Evolutionary conservation across 2,113 vertebrate species (phyloP).

Genomic region (Psephotus haematonotus): DNA sequence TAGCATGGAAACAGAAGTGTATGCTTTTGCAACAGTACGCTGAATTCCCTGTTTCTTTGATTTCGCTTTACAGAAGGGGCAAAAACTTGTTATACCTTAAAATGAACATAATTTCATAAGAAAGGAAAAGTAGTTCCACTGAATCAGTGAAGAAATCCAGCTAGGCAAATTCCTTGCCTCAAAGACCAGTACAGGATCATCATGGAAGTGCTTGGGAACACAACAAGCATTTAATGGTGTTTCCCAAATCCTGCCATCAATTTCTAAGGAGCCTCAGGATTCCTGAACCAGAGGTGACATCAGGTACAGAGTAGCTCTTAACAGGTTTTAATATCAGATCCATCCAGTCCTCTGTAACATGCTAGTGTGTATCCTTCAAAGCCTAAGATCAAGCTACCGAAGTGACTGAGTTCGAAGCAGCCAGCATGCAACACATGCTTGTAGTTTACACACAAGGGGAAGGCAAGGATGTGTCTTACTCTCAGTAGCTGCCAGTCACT

Average conservation of each 20-base stretch:
- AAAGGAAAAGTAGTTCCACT: background rate
- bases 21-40: background rate
- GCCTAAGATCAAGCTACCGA: background rate
- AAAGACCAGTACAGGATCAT: background rate
- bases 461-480: slow-evolving; percentile 70
- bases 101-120: background rate
- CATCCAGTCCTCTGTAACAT: accelerated
- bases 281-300: background rate
- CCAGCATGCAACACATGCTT: accelerated
- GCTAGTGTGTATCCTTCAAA: background rate
- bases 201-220: background rate
- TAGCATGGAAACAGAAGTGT: background rate
- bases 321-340: background rate
- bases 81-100: background rate
- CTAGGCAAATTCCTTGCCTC: background rate
- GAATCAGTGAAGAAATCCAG: background rate
- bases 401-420: accelerated
- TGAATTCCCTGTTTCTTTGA: background rate
- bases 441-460: accelerated
- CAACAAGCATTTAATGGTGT: background rate
- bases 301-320: accelerated
- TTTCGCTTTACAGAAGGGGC: background rate
- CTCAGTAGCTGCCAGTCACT: slow-evolving; percentile 95
- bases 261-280: background rate
- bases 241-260: background rate